Evolutionary conservation across 2,888 invertebrate genomes (phyloP), one percentile per base, ranked within the genome.

Genomic region (Sinotaia quadrata): DNA sequence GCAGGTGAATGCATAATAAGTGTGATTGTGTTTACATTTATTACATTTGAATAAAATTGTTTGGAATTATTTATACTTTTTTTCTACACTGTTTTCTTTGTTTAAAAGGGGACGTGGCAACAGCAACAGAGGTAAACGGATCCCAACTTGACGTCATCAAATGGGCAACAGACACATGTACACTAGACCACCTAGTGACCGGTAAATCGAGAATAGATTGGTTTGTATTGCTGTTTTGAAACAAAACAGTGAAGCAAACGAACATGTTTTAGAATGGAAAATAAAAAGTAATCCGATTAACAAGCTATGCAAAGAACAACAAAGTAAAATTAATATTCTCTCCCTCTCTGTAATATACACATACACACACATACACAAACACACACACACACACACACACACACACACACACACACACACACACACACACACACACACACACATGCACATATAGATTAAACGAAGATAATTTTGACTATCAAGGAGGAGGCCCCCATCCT

Each of bases 171-270:
- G 47, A 69, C 33, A 71, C 74, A 8, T 79, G 78, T 58, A 68
- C 68, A 21, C 62, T 80, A 31, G 78, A 81, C 52, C 62, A 73
- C 5, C 60, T 71, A 8, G 54, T 76, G 31, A 70, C 74, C 66
- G 85, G 86, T 60, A 34, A 57, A 65, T n/a, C n/a, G n/a, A n/a
- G n/a, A n/a, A n/a, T n/a, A 10, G 49, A n/a, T 7, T 7, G n/a
- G 49, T 49, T 5, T 7, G 24, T 18, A 5, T 7, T 49, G 49
- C 7, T 7, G 49, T 5, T 49, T 7, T 5, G 24, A 5, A 18
- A 7, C 5, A 41, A 12, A 41, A 41, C 41, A 18, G 15, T 41
- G 41, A 41, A 12, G 41, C 10, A 41, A 12, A 41, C 41, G 18
- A 41, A 12, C 41, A 12, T 41, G 41, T 18, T 41, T 41, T 18